These are phyloP conservation scores for Eriocheir sinensis DNA, from an alignment of 1,140 invertebrate species.

Conservation along the genomic window DNA sequence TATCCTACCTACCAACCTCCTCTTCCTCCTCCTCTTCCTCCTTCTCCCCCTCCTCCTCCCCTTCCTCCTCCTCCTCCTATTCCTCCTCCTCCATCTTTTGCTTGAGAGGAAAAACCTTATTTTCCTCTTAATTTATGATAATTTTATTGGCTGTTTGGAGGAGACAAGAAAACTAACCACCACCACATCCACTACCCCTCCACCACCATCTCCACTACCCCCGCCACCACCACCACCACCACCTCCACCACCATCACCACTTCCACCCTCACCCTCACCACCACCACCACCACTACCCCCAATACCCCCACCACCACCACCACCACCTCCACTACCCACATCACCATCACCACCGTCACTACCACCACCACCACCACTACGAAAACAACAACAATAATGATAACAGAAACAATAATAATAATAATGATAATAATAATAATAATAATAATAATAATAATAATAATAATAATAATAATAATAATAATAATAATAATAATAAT, in stretches of 20 bases:
- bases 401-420: too few relatives aligned
- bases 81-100: not conserved
- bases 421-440: too few relatives aligned
- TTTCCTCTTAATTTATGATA: slow-evolving; percentile 18
- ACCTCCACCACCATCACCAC: not conserved
- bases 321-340: not conserved
- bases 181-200: not conserved
- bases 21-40: not conserved
- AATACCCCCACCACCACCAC: not conserved
- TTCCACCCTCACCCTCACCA: not conserved
- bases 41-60: not conserved
- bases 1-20: not conserved
- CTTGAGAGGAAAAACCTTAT: not conserved
- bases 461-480: too few relatives aligned
- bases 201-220: not conserved
- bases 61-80: not conserved
- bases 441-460: too few relatives aligned
- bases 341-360: not conserved
- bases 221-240: not conserved
- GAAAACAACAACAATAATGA: too few relatives aligned
- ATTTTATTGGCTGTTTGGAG: not conserved
- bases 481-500: too few relatives aligned
- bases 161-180: not conserved
- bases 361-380: not conserved
- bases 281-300: not conserved